Evolutionary conservation across 2,797 vertebrate genomes (phyloP), one percentile per base, ranked within the genome.

Genomic region (Pipistrellus kuhlii): DNA sequence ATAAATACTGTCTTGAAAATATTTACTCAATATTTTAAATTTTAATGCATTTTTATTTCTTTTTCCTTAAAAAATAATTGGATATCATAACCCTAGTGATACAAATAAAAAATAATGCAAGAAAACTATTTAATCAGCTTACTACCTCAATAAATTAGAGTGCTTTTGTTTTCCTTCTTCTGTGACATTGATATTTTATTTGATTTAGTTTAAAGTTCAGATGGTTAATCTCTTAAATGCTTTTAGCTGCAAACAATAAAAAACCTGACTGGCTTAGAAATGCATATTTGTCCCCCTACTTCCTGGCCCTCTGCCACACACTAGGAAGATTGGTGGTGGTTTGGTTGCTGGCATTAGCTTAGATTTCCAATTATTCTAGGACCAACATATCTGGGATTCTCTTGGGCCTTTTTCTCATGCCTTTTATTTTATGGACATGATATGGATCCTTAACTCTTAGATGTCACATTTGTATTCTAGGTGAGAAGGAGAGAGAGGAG

Each of bases 31-130:
- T 80, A 76, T 66, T 90, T 83, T 77, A n/a, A 48, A 57, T 73
- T 78, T 95, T 55, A 6, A 82, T 86, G 30, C 51, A 27, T 90
- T 88, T 46, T 14, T 48, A 53, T 46, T 66, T 86, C 68, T 85
- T 68, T 87, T 82, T 48, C 71, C 76, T 51, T 57, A 44, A 78
- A 86, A 73, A 57, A 27, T 59, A 73, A 87, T 57, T 82, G 41
- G 41, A 89, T 20, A 72, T 94, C 44, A 11, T 75, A 57, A 72
- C 11, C 57, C 23, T 51, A 64, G 30, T 59, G 69, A 48, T 27
- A 88, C 71, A 90, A 83, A 51, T 92, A 8, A 89, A 89, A 95
- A 55, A 48, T 88, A 76, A 94, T 82, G 38, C 15, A 82, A 86
- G 66, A 85, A 92, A 76, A 86, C n/a, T 35, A 82, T 62, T 53